Conservation (phyloP, 2,888 invertebrate species). For the Caenorhabditis doughertyi region DNA sequence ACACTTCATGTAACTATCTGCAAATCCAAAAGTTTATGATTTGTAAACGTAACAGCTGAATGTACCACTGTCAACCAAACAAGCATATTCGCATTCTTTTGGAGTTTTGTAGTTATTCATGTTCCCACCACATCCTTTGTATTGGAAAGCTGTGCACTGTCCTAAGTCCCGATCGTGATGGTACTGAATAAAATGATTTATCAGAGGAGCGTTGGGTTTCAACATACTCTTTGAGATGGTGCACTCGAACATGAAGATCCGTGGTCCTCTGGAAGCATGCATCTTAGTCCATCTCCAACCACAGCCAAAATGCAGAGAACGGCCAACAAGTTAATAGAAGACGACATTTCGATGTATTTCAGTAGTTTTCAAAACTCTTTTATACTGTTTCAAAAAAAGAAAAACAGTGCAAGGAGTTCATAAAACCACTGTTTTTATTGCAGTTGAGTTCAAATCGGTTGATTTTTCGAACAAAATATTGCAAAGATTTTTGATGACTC, state of each 20-base stretch:
- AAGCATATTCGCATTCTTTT: slow-evolving; percentile 7
- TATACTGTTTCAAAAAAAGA: too few relatives aligned
- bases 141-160: slow-evolving; percentile 41
- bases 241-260: not conserved
- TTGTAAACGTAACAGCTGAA: not conserved
- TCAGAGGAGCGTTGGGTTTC: not conserved
- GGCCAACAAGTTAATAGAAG: too few relatives aligned
- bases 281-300: too few relatives aligned
- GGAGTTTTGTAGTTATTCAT: slow-evolving; percentile 39
- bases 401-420: too few relatives aligned
- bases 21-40: not conserved
- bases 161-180: slow-evolving; percentile 33
- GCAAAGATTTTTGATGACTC: too few relatives aligned
- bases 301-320: too few relatives aligned
- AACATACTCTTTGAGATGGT: slow-evolving; percentile 22
- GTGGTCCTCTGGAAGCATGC: too few relatives aligned
- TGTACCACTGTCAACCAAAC: slow-evolving; percentile 27
- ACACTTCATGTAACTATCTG: slow-evolving; percentile 39
- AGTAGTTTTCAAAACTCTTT: too few relatives aligned
- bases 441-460: too few relatives aligned
- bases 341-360: too few relatives aligned
- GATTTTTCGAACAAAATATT: too few relatives aligned
- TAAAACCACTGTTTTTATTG: too few relatives aligned
- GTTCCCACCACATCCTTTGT: slow-evolving; percentile 40
- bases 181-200: slow-evolving; percentile 20